Evolutionary conservation across 2,888 invertebrate genomes (phyloP).

Genomic region (Amblyjoppa fuscipennis): DNA sequence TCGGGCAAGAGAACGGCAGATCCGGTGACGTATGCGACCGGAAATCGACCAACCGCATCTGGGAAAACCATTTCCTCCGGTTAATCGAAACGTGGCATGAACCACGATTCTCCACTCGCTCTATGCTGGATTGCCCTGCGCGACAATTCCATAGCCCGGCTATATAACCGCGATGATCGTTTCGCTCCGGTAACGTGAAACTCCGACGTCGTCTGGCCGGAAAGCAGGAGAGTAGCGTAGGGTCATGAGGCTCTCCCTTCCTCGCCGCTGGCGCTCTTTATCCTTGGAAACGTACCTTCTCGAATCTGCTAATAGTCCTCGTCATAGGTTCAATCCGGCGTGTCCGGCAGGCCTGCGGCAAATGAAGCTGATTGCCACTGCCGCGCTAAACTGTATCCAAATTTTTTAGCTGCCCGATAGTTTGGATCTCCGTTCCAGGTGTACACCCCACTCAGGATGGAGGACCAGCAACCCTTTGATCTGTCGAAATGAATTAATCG

Average conservation of each 20-base stretch:
- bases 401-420: neutral
- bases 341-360: conserved; percentile 4
- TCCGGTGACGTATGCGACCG: conserved; percentile 69
- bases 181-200: conserved; percentile 52
- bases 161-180: conserved; percentile 38
- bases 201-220: conserved; percentile 64
- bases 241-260: neutral
- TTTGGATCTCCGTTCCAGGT: neutral
- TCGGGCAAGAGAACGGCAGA: conserved; percentile 54
- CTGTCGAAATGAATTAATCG: neutral
- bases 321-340: conserved; percentile 41
- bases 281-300: neutral
- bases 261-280: neutral
- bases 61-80: conserved; percentile 82
- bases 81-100: conserved; percentile 81
- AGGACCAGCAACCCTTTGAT: neutral
- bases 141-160: conserved; percentile 17
- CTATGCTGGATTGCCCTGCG: conserved; percentile 19
- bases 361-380: conserved; percentile 26
- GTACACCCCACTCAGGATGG: neutral
- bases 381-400: conserved; percentile 19
- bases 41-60: conserved; percentile 80
- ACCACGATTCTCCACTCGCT: conserved; percentile 49
- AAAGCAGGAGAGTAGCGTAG: conserved; percentile 69
- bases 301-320: conserved; percentile 26